Evolutionary conservation across 2,888 invertebrate genomes (phyloP).

Genomic region (Antheraea assamensis): DNA sequence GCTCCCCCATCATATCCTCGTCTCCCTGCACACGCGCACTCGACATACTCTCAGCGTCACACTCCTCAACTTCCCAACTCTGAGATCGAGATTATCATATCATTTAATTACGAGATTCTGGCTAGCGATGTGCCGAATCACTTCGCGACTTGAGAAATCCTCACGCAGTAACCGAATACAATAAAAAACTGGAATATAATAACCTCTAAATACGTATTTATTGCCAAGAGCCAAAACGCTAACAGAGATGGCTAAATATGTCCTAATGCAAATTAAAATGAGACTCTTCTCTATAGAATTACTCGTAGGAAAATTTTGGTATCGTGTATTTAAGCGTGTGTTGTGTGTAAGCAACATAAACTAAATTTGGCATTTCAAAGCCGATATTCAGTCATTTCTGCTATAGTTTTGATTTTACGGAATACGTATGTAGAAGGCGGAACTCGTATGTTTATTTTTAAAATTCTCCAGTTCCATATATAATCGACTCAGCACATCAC

Average conservation of each 20-base stretch:
- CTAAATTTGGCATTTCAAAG: too few species aligned
- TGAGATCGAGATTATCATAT: constrained; percentile 77
- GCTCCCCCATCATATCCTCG: constrained; percentile 84
- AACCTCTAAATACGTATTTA: too few species aligned
- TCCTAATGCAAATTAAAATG: too few species aligned
- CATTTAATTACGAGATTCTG: constrained; percentile 47
- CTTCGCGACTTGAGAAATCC: neutral
- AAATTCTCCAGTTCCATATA: neutral
- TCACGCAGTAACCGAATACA: neutral
- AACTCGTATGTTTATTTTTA: neutral
- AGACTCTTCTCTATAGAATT: too few species aligned
- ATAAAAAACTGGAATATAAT: neutral
- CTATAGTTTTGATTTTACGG: too few species aligned
- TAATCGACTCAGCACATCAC: neutral
- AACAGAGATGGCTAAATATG: too few species aligned
- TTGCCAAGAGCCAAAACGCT: too few species aligned
- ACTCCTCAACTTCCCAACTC: constrained; percentile 81
- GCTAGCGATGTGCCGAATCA: neutral
- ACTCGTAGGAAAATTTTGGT: too few species aligned
- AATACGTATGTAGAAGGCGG: too few species aligned
- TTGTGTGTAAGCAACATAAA: too few species aligned
- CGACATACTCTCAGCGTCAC: constrained; percentile 82
- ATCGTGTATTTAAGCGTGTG: too few species aligned
- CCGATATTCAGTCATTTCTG: too few species aligned
- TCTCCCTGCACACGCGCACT: constrained; percentile 83